A percentile compares a stretch with the other conserved stretches of the same genome.
Evolutionary conservation across 2,888 invertebrate genomes (phyloP).

Genomic region (Microchrysa polita): DNA sequence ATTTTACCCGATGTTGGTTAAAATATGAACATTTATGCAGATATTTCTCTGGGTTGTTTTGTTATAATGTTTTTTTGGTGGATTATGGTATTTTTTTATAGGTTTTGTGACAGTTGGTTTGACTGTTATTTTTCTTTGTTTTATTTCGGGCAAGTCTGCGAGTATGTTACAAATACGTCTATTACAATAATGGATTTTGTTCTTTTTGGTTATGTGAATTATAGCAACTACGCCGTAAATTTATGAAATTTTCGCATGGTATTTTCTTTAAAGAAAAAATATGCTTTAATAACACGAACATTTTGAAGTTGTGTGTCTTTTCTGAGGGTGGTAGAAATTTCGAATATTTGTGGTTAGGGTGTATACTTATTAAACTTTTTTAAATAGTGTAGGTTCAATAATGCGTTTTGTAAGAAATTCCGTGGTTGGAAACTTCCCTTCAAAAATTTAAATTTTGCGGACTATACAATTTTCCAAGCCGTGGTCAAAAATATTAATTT

Average conservation of each 20-base stretch:
- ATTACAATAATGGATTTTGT: not conserved
- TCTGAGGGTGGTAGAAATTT: not conserved
- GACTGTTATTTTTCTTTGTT: not conserved
- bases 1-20: constrained; percentile 9
- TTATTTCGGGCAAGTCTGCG: no score
- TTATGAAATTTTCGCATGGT: constrained; percentile 14
- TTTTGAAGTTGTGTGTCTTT: constrained; percentile 14
- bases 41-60: not conserved
- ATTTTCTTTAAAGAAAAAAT: not conserved
- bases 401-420: no score
- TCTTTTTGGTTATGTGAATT: not conserved
- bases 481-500: no score
- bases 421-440: no score
- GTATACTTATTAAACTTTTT: no score
- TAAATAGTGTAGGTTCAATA: no score
- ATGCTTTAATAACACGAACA: constrained; percentile 28
- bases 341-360: no score
- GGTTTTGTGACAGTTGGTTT: constrained; percentile 21
- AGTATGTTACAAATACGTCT: constrained; percentile 18
- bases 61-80: constrained; percentile 10
- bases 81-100: constrained; percentile 13
- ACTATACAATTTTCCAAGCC: no score
- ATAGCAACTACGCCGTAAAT: constrained; percentile 13
- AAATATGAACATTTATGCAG: no score
- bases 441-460: no score